A percentile compares a stretch with the other conserved stretches of the same genome.
Evolutionary conservation across 2,797 vertebrate genomes (phyloP).

Genomic region (Chlorospingus flavigularis): DNA sequence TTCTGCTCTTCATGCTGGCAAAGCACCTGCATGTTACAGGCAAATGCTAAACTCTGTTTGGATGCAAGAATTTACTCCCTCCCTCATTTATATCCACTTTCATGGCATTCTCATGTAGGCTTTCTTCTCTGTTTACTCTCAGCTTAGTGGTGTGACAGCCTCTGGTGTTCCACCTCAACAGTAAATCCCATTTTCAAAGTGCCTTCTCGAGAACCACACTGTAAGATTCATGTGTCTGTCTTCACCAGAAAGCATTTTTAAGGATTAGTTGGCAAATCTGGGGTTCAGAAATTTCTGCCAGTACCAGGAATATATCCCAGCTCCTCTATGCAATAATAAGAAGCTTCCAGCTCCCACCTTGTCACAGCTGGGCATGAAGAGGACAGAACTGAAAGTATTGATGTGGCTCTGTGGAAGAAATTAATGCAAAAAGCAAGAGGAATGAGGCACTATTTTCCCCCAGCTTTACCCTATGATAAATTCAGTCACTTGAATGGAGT

Average conservation of each 20-base stretch:
- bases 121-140: constrained; percentile 51
- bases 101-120: background rate
- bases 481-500: constrained; percentile 25
- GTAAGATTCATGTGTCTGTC: background rate
- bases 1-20: constrained; percentile 37
- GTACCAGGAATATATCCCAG: background rate
- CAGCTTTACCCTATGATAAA: background rate
- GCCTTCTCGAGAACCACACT: constrained; percentile 4
- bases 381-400: background rate
- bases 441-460: background rate
- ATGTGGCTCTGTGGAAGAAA: background rate
- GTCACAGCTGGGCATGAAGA: background rate
- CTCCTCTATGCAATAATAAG: background rate
- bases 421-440: background rate
- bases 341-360: background rate
- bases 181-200: constrained; percentile 11
- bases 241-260: constrained; percentile 9
- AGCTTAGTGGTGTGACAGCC: constrained; percentile 21
- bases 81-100: constrained; percentile 5
- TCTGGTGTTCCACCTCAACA: constrained; percentile 14
- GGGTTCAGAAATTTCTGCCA: background rate
- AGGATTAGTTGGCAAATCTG: background rate
- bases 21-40: background rate
- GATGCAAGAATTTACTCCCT: background rate
- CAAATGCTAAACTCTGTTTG: background rate